Percentiles rank a stretch among this genome's conserved stretches.
These are phyloP conservation scores for Progne subis DNA, from an alignment of 2,113 vertebrate genomes.

Conservation along the genomic window DNA sequence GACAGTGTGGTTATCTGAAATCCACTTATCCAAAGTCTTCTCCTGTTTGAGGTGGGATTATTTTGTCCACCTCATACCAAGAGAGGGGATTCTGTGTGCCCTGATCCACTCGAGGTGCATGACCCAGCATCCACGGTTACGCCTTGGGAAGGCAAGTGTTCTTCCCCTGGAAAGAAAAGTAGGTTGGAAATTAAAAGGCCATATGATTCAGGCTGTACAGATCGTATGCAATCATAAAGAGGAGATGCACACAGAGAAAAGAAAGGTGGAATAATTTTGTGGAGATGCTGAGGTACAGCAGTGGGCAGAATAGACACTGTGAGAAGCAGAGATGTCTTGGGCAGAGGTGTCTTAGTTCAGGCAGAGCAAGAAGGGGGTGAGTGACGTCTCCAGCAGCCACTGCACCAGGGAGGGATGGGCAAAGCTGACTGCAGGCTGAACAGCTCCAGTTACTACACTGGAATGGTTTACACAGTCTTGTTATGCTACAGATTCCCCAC, in stretches of 20 bases:
- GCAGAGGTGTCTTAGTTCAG: neutral
- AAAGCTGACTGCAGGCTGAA: neutral
- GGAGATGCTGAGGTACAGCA: neutral
- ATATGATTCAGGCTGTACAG: neutral
- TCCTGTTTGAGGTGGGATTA: slow-evolving; percentile 49
- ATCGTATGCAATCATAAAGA: neutral
- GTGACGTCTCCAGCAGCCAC: neutral
- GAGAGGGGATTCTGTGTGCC: neutral
- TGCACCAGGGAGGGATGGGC: neutral
- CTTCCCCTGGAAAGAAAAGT: neutral
- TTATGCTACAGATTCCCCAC: neutral
- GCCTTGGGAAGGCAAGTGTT: neutral
- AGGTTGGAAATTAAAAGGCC: neutral
- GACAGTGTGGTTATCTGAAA: slow-evolving; percentile 19
- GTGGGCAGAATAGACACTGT: neutral
- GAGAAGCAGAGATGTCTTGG: neutral
- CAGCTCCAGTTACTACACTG: rapidly evolving
- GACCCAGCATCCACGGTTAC: neutral
- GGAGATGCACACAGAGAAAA: neutral
- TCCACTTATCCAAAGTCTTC: slow-evolving; percentile 16
- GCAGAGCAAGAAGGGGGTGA: neutral
- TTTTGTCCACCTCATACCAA: neutral
- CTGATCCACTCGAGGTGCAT: neutral
- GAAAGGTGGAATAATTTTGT: neutral
- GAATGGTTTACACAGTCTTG: neutral